These are phyloP conservation scores for Sinopyrophorus schimmeli DNA, from an alignment of 2,888 invertebrate species.

Conservation along the genomic window DNA sequence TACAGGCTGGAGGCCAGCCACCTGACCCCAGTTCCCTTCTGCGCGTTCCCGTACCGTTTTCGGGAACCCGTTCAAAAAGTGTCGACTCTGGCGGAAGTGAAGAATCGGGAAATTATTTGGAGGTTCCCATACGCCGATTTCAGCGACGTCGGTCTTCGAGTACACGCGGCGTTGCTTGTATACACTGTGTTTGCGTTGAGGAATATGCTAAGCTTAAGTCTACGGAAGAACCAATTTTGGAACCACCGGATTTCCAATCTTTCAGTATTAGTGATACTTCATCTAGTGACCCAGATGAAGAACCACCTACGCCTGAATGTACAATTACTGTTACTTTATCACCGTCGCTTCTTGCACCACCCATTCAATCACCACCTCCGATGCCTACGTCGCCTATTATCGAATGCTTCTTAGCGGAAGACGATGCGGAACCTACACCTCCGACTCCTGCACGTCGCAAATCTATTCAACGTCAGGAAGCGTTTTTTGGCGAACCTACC, in stretches of 20 bases:
- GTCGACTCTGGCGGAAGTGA: conserved; percentile 78
- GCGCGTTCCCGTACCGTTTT: conserved; percentile 66
- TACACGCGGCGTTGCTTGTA: conserved; percentile 70
- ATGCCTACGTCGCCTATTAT: conserved; percentile 59
- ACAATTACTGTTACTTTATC: conserved; percentile 67
- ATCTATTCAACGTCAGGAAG: conserved; percentile 81
- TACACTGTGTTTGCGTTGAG: conserved; percentile 77
- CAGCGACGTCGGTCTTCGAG: conserved; percentile 67
- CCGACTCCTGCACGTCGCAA: conserved; percentile 61
- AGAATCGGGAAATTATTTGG: conserved; percentile 62
- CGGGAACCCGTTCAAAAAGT: conserved; percentile 74
- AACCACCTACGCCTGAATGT: conserved; percentile 56
- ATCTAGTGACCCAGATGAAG: conserved; percentile 56
- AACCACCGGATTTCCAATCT: conserved; percentile 39
- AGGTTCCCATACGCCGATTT: conserved; percentile 63
- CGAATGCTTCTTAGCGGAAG: conserved; percentile 59
- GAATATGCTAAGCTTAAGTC: conserved; percentile 67
- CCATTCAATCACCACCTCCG: conserved; percentile 53
- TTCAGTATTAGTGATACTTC: conserved; percentile 59
- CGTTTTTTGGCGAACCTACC: conserved; percentile 76
- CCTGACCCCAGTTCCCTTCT: conserved; percentile 56
- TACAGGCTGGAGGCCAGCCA: conserved; percentile 49
- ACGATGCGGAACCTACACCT: conserved; percentile 45
- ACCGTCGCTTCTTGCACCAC: conserved; percentile 59
- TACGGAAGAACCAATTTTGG: conserved; percentile 54